Conservation (phyloP, 2,797 vertebrate species). For the Bovichtus diacanthus region DNA sequence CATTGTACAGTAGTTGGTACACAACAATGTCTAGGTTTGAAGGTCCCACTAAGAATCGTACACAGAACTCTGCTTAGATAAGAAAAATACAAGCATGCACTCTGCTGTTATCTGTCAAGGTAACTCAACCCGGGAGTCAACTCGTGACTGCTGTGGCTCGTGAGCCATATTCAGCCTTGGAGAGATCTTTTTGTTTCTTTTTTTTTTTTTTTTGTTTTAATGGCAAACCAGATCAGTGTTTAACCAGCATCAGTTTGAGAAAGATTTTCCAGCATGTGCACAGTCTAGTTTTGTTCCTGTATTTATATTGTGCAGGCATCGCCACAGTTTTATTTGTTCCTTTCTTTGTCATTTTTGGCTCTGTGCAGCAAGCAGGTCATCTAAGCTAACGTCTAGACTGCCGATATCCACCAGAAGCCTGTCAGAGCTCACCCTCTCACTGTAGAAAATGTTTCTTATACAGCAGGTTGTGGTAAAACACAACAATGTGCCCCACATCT, state of each 20-base stretch:
- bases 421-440: conserved; percentile 76
- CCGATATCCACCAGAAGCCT: conserved; percentile 76
- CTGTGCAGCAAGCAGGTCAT: conserved; percentile 66
- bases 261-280: conserved; percentile 60
- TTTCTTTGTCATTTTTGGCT: conserved; percentile 57
- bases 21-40: conserved; percentile 77
- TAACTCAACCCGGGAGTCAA: conserved; percentile 57
- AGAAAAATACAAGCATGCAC: conserved; percentile 80
- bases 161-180: conserved; percentile 57
- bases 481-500: conserved; percentile 78
- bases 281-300: conserved; percentile 43
- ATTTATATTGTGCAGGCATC: conserved; percentile 60
- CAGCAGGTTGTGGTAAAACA: conserved; percentile 79
- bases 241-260: conserved; percentile 64
- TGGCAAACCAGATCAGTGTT: conserved; percentile 67
- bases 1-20: conserved; percentile 78
- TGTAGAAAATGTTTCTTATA: conserved; percentile 78
- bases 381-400: conserved; percentile 79
- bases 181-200: conserved; percentile 35
- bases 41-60: conserved; percentile 82
- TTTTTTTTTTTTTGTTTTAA: conserved; percentile 33
- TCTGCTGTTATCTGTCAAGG: conserved; percentile 69
- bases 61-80: conserved; percentile 76
- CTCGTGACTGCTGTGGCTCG: conserved; percentile 48
- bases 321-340: conserved; percentile 40